phyloP scores from a whole-genome alignment of 2,888 invertebrate species.

The Azorinus chamasolen region DNA sequence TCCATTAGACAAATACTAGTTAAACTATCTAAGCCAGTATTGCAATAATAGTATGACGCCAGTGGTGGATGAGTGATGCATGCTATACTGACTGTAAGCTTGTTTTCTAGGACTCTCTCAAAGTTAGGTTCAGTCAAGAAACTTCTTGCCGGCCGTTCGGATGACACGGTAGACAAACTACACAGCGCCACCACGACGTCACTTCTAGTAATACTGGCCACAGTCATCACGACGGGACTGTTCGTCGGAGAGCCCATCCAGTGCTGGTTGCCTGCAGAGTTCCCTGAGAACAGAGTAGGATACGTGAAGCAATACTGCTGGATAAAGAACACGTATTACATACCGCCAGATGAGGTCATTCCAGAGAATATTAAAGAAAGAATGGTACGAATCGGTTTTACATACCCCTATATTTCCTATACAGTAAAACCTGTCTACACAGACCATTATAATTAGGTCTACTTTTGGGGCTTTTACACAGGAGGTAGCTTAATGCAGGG shows the following conservation, averaged over 20 bases:
- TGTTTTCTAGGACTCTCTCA: not conserved
- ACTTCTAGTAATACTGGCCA: constrained; percentile 72
- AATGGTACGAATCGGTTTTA: constrained; percentile 69
- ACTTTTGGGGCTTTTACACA: too few relatives aligned
- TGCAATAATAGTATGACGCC: too few relatives aligned
- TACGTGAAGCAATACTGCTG: constrained; percentile 88
- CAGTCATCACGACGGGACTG: constrained; percentile 75
- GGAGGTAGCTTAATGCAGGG: too few relatives aligned
- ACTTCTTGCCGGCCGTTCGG: constrained; percentile 41
- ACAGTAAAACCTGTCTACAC: too few relatives aligned
- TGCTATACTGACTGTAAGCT: too few relatives aligned
- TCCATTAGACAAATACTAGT: too few relatives aligned
- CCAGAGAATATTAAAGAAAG: constrained; percentile 47
- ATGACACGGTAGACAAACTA: constrained; percentile 77
- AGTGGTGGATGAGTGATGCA: too few relatives aligned
- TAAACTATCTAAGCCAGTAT: too few relatives aligned
- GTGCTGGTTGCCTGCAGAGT: constrained; percentile 76
- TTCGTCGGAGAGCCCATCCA: constrained; percentile 79
- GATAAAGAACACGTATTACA: constrained; percentile 87
- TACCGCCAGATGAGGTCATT: constrained; percentile 70
- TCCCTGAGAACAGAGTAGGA: constrained; percentile 86
- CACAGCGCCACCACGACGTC: constrained; percentile 77
- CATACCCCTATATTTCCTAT: constrained; percentile 76
- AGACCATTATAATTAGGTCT: too few relatives aligned
- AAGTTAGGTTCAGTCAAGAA: not conserved